These are phyloP conservation scores for Mizuhopecten yessoensis DNA, from an alignment of 1,140 invertebrate species.

Conservation along the genomic window DNA sequence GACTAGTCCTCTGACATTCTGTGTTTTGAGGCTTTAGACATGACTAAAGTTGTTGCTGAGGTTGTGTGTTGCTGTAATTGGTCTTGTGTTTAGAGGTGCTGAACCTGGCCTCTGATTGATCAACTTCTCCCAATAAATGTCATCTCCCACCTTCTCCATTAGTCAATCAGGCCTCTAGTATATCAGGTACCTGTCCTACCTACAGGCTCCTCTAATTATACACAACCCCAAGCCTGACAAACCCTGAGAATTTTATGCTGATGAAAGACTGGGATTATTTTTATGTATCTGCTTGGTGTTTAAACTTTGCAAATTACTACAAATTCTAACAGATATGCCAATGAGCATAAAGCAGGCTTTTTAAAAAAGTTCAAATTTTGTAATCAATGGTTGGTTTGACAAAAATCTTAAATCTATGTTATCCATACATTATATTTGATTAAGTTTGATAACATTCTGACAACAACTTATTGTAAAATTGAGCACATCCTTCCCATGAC, in stretches of 20 bases:
- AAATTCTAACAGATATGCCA: no score
- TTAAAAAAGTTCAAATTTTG: no score
- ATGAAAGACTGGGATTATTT: not conserved
- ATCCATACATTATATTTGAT: no score
- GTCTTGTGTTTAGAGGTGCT: not conserved
- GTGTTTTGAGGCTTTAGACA: not conserved
- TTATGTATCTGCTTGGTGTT: not conserved
- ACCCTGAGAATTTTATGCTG: not conserved
- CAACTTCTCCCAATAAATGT: not conserved
- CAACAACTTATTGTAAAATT: no score
- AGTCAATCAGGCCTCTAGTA: not conserved
- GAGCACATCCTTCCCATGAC: no score
- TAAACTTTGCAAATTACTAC: no score
- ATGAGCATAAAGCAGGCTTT: no score
- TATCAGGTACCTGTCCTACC: not conserved
- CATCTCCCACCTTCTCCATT: not conserved
- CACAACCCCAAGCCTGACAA: not conserved
- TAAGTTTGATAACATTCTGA: no score
- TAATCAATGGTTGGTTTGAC: no score
- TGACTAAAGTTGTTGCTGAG: not conserved
- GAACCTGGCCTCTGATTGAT: not conserved
- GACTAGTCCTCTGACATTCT: not conserved
- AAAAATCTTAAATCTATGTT: no score
- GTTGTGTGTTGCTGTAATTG: conserved; percentile 20
- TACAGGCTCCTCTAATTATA: not conserved